Base-by-base conservation (phyloP, 2,888 invertebrate genomes). In the Sesia apiformis region DNA sequence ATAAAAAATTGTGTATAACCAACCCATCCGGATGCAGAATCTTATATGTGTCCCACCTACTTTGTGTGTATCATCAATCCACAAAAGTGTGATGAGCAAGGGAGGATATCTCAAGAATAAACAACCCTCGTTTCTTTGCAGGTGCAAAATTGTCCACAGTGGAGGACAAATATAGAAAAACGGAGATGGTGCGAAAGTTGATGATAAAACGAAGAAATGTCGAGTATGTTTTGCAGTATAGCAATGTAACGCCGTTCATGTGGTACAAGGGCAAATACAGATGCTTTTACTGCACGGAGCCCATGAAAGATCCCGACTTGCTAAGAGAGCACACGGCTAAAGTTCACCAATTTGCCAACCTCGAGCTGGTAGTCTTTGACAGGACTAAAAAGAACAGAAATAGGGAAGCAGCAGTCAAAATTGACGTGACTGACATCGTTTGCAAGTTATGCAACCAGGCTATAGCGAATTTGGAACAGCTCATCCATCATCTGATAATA, bases 161-260 rank as follows among this genome's bases (percentile, higher is more conserved):
- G 72, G 88, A 84, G 70, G 86, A 86, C 76, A 81, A 76, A 72
- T 71, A 63, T 76, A 88, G 84, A 81, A 85, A 83, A 84, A 69
- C 69, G 65, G 86, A 86, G 66, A 60, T 75, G 51, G 74, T 78
- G 53, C 76, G 81, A 60, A 87, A 85, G 66, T 72, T 84, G 7
- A 67, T 77, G 43, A 65, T 81, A 58, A 89, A 89, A 63, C 63
- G 85, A 40, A 72, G 81, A 3, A 89, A 89, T 63, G 76, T 89
- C 5, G 88, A 88, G 62, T 88, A 86, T 58, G 78, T 89, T 0
- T 66, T 89, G 51, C 84, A 83, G 53, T 87, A 88, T 60, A 77
- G 83, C 54, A 88, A 82, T 57, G 88, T 76, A 0, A 89, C 87
- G 0, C 89, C 89, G 0, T 89, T 89, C 57, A 74, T 83, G 66